Evolutionary conservation across 2,888 invertebrate species (phyloP), one percentile per base, ranked within the genome.

Genomic region (Plebejus melissa): DNA sequence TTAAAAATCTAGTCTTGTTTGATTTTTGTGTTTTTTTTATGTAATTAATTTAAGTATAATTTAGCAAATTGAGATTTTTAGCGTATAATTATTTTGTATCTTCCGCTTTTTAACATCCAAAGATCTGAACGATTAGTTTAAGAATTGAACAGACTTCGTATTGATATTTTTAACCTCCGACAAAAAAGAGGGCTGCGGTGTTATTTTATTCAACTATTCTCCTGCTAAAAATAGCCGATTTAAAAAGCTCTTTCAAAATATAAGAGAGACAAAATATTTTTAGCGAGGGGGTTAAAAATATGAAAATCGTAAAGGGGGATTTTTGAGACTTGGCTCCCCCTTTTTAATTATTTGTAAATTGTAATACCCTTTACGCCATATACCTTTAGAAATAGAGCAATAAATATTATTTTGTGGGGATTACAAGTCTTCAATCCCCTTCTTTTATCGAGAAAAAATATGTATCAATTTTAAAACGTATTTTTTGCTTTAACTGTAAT

Each of bases 1-100:
- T 84, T 91, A 91, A 91, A 89, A 87, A 87, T 92, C 92, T 92
- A 92, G 92, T 92, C 92, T 88, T 86, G 87, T 87, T 88, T 82
- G 78, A 78, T 84, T 88, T 86, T 85, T 84, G 84, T 83, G 82
- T 81, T 83, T 81, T 46, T 46, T 81, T 82, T 79, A 81, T 80
- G 79, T 78, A 78, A 74, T 76, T 65, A 65, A 65, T 65, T 74
- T 74, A 72, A 69, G 75, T 74, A 74, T 78, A 72, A 65, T 70
- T 75, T 79, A 77, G 74, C 76, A 76, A 79, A 81, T 81, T 79
- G 82, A 81, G 81, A 81, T 82, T 82, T 50, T 82, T 81, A 70
- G 70, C 41, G 41, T 22, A 69, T 70, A 70, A 41, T 41, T 70
- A 41, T 70, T 70, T 50, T 50, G 32, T 72, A 28, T 32, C 50